Evolutionary conservation across 1,140 invertebrate species (phyloP), one percentile per base, ranked within the genome.

Genomic region (Apis cerana): DNA sequence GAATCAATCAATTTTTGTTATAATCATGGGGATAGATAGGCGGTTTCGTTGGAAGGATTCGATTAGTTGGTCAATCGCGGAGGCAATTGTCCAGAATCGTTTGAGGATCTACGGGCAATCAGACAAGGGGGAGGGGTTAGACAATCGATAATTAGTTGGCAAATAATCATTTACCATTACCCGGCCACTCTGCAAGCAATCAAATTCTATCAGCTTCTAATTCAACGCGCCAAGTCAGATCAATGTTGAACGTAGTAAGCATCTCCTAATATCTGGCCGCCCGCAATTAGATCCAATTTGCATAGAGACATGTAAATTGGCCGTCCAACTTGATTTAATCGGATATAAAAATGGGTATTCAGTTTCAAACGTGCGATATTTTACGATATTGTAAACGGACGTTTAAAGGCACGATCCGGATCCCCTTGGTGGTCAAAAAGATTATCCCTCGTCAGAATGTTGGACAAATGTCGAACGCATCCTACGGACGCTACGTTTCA

Each of bases 131-230:
- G 4, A 43, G 33, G 33, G 21, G 50, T 52, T 15, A 54, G 50
- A 9, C 69, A 52, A 54, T 70, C 48, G 43, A 70, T 48, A 54
- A 70, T 70, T 54, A 70, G 69, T 27, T 23, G 23, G n/a, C n/a
- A 52, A 70, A 70, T 70, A 70, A 70, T 70, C 69, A 70, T 70
- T 70, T 54, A 27, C n/a, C 54, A 70, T 70, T 23, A 54, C 15
- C n/a, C 23, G 19, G 69, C 21, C 69, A 54, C n/a, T 70, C 69
- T 54, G 48, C n/a, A 70, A 70, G 50, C 69, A 70, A 70, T 70
- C 69, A 70, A 13, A 43, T 43, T 43, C 33, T 43, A 43, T 43
- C 33, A 11, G 50, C 50, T 27, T 54, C 69, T 50, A 70, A 27
- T 70, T 70, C 69, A n/a, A 54, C 54, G 27, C 27, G 17, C 69